phyloP scores from a whole-genome alignment of 2,113 vertebrate genomes.

The Labrus mixtus region DNA sequence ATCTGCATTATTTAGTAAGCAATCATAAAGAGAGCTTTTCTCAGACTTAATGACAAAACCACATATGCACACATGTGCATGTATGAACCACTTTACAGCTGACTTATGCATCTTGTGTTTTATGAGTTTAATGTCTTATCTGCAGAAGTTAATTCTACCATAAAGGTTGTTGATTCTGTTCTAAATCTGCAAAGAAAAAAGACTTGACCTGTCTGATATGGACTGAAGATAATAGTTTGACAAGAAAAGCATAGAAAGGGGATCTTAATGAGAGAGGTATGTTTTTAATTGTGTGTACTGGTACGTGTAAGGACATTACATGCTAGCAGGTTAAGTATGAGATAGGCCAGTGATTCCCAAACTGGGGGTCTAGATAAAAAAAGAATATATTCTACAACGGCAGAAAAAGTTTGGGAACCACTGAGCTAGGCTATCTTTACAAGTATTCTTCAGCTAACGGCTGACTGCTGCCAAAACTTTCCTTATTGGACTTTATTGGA shows the following conservation, averaged over 20 bases:
- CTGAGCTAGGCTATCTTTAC: not conserved
- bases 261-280: no score
- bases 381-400: no score
- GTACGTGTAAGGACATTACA: no score
- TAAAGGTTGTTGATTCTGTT: not conserved
- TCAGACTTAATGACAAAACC: not conserved
- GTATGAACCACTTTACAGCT: not conserved
- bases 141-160: not conserved
- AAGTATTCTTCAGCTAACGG: not conserved
- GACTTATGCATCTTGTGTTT: not conserved
- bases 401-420: no score
- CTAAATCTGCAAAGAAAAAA: not conserved
- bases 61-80: not conserved
- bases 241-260: no score
- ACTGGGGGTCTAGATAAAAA: no score
- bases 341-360: no score
- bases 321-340: no score
- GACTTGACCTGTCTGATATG: not conserved
- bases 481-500: not conserved
- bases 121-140: not conserved
- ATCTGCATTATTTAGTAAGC: not conserved
- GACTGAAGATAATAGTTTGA: no score
- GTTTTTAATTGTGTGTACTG: no score
- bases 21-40: not conserved
- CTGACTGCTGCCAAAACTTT: not conserved